These are phyloP conservation scores for Oreotrochilus melanogaster DNA, from an alignment of 2,113 vertebrate species.

Conservation along the genomic window DNA sequence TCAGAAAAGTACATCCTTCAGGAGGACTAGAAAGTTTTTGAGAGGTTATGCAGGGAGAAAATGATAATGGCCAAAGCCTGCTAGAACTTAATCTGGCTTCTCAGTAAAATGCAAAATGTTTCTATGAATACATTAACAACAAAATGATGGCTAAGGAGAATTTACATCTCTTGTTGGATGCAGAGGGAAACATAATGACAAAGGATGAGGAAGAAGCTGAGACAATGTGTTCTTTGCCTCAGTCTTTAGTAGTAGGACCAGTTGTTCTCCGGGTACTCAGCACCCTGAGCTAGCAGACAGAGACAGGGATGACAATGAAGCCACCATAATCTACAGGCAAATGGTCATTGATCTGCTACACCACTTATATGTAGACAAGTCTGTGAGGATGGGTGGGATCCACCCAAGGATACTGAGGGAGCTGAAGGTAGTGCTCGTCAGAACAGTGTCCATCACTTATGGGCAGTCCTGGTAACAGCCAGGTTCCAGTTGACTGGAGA, in stretches of 20 bases:
- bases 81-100: not conserved
- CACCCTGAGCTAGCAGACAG: not conserved
- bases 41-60: not conserved
- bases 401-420: fast-evolving
- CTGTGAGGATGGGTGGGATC: fast-evolving
- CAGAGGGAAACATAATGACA: fast-evolving
- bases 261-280: not conserved
- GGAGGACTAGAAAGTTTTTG: not conserved
- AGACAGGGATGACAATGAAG: not conserved
- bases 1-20: not conserved
- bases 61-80: not conserved
- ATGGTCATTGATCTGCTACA: not conserved
- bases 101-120: not conserved
- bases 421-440: fast-evolving
- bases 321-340: not conserved
- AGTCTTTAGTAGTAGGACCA: not conserved
- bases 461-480: not conserved
- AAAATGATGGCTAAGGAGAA: not conserved
- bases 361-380: not conserved
- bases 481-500: not conserved
- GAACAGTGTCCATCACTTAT: not conserved
- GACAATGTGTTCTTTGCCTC: not conserved
- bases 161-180: not conserved
- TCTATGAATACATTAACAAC: not conserved
- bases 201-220: not conserved